Evolutionary conservation across 1,140 invertebrate genomes (phyloP).

Genomic region (Trissolcus basalis): DNA sequence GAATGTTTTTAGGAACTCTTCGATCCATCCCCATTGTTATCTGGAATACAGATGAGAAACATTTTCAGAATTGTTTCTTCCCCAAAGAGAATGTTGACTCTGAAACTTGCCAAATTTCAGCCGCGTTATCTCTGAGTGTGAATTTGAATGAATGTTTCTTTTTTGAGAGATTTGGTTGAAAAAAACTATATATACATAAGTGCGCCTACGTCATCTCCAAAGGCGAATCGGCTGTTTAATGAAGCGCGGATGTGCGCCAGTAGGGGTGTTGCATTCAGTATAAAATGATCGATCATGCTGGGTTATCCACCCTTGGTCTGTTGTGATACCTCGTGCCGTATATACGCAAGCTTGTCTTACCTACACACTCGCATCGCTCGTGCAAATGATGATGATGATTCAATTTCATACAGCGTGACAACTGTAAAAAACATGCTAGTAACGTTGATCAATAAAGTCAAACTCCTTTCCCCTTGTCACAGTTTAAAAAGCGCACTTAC

Average conservation of each 20-base stretch:
- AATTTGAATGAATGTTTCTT: no score
- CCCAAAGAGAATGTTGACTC: no score
- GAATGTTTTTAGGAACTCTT: conserved; percentile 60
- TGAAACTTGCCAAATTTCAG: no score
- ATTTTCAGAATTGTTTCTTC: conserved; percentile 52
- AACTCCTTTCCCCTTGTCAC: conserved; percentile 19
- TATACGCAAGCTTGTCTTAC: conserved; percentile 57
- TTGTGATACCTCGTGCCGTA: conserved; percentile 66
- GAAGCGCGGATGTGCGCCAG: conserved; percentile 72
- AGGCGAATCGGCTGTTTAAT: conserved; percentile 69
- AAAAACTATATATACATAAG: conserved; percentile 56
- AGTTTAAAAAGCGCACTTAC: conserved; percentile 11
- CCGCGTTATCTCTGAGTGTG: no score
- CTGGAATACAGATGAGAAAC: conserved; percentile 2
- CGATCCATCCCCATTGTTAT: conserved; percentile 59
- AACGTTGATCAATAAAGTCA: conserved; percentile 54
- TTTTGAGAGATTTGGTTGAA: no score
- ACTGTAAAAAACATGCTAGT: conserved; percentile 55
- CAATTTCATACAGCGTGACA: conserved; percentile 53
- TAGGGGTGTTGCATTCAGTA: conserved; percentile 72
- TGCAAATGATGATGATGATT: conserved; percentile 57
- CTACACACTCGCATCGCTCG: conserved; percentile 40
- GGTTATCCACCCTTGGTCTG: conserved; percentile 70
- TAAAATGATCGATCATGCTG: conserved; percentile 71
- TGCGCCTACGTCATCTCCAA: conserved; percentile 64